phyloP scores from a whole-genome alignment of 2,888 invertebrate species.

The Dendrolimus houi region DNA sequence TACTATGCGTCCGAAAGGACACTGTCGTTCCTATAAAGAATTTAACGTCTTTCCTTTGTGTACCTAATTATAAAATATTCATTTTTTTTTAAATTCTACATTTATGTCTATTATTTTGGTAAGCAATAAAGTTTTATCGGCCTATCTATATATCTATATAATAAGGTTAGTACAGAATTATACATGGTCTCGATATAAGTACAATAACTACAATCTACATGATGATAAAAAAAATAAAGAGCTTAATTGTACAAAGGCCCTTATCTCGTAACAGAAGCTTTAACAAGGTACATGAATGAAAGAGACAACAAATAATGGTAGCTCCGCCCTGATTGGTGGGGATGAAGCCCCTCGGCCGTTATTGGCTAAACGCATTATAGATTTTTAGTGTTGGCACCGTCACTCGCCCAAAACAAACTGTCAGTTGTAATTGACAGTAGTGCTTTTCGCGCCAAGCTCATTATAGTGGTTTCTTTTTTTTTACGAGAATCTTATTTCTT shows the following conservation, averaged over 20 bases:
- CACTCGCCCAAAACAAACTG: conserved; percentile 40
- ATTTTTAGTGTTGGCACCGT: conserved; percentile 56
- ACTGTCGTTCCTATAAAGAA: no score
- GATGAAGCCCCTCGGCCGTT: conserved; percentile 43
- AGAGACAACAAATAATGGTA: conserved; percentile 46
- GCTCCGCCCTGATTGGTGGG: conserved; percentile 65
- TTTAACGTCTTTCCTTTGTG: no score
- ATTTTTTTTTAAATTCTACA: no score
- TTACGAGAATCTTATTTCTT: background rate
- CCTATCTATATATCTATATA: no score
- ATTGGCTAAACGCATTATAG: conserved; percentile 64
- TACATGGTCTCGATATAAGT: no score
- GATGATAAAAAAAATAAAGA: no score
- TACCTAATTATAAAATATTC: no score
- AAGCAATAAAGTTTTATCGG: no score
- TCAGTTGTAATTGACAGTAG: conserved; percentile 48
- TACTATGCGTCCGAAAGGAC: no score
- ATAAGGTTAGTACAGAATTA: no score
- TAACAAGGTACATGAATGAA: conserved; percentile 41
- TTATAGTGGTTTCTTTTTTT: conserved; percentile 8
- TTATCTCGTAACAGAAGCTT: conserved; percentile 32
- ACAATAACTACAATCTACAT: no score
- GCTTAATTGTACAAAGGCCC: conserved; percentile 7
- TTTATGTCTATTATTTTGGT: no score
- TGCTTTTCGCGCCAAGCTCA: conserved; percentile 36